Evolutionary conservation across 2,888 invertebrate species (phyloP).

Genomic region (Syritta pipiens): DNA sequence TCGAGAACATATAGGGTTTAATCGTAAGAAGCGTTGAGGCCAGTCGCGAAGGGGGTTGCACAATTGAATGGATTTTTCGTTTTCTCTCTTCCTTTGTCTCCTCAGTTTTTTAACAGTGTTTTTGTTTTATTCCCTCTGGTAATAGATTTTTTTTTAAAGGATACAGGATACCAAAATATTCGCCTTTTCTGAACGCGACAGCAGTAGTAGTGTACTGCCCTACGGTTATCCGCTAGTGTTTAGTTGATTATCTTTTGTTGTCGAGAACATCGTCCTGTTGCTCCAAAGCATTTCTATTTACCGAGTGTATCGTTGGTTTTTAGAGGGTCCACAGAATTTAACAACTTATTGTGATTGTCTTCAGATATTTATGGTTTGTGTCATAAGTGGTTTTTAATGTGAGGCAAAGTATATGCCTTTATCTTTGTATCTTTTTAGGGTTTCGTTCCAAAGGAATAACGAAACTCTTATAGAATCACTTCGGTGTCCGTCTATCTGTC

Average conservation of each 20-base stretch:
- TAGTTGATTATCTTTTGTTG: slow-evolving; percentile 23
- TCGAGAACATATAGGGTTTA: not conserved
- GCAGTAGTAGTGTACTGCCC: not conserved
- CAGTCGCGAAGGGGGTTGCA: slow-evolving; percentile 8
- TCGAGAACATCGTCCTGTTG: slow-evolving; percentile 51
- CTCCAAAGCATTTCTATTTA: slow-evolving; percentile 50
- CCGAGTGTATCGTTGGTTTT: slow-evolving; percentile 14
- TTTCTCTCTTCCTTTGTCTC: not conserved
- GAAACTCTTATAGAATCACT: too few species aligned
- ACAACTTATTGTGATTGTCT: slow-evolving; percentile 59
- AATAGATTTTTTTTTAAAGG: slow-evolving; percentile 49
- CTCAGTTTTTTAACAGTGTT: slow-evolving; percentile 22
- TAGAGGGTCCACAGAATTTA: slow-evolving; percentile 42
- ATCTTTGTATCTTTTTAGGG: too few species aligned
- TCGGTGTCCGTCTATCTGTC: too few species aligned
- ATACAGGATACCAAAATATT: too few species aligned
- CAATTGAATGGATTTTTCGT: slow-evolving; percentile 51
- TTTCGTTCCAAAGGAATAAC: too few species aligned
- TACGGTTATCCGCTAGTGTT: not conserved
- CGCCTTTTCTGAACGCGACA: not conserved
- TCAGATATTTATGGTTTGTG: slow-evolving; percentile 57
- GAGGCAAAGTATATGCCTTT: too few species aligned
- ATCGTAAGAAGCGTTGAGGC: slow-evolving; percentile 9
- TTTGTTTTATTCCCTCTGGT: slow-evolving; percentile 28
- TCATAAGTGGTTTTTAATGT: slow-evolving; percentile 68